These are phyloP conservation scores for Adelognathus sp. DNA, from an alignment of 2,888 invertebrate genomes.

Conservation along the genomic window DNA sequence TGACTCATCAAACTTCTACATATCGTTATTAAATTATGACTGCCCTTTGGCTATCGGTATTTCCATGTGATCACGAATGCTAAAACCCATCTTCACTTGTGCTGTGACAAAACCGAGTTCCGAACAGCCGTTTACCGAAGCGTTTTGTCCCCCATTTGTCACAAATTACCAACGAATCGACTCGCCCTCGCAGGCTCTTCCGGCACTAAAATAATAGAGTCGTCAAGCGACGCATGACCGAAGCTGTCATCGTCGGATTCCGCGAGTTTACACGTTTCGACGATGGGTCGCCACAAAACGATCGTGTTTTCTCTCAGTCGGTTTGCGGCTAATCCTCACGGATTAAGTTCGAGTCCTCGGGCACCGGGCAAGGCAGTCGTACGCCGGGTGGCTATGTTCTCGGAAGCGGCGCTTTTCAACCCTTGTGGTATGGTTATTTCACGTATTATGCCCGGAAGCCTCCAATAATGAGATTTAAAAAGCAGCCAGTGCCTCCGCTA, in stretches of 20 bases:
- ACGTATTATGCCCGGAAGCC: conserved; percentile 66
- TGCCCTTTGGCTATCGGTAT: too few relatives aligned
- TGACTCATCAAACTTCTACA: too few relatives aligned
- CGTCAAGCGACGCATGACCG: conserved; percentile 31
- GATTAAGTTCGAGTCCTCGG: conserved; percentile 66
- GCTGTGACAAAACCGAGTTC: too few relatives aligned
- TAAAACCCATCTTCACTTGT: too few relatives aligned
- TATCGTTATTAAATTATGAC: too few relatives aligned
- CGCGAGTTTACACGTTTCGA: conserved; percentile 24
- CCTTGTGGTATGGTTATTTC: conserved; percentile 67
- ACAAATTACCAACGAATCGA: neutral
- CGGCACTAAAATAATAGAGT: conserved; percentile 22
- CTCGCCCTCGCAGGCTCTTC: neutral
- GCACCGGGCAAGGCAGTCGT: conserved; percentile 30
- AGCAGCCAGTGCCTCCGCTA: conserved; percentile 61
- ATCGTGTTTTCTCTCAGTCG: conserved; percentile 53
- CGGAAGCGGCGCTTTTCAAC: conserved; percentile 40
- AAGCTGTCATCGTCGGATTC: conserved; percentile 45
- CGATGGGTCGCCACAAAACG: neutral
- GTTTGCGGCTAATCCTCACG: conserved; percentile 66
- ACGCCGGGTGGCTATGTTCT: conserved; percentile 35
- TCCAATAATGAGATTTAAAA: conserved; percentile 76
- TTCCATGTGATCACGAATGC: too few relatives aligned
- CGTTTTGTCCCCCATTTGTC: neutral
- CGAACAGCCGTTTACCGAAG: too few relatives aligned